A percentile compares a stretch with the other conserved stretches of the same genome.
Evolutionary conservation across 2,888 invertebrate genomes (phyloP).

Genomic region (Campoletis raptor): DNA sequence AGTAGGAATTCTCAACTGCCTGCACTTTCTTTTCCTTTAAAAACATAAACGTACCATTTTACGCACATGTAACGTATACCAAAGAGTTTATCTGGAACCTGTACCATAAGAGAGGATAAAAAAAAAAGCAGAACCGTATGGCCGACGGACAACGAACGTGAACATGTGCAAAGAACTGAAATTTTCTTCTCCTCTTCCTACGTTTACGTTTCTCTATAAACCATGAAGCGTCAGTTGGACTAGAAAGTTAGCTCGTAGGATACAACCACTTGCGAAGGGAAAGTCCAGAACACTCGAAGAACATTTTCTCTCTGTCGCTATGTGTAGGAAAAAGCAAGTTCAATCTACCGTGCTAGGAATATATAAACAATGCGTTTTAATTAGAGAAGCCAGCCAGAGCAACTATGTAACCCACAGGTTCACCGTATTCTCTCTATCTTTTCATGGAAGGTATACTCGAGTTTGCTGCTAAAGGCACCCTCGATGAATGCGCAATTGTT

Average conservation of each 20-base stretch:
- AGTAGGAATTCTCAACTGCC: constrained; percentile 54
- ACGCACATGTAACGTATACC: neutral
- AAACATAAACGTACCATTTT: neutral
- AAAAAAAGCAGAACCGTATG: constrained; percentile 26
- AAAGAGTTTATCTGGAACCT: constrained; percentile 29
- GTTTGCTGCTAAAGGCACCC: constrained; percentile 49
- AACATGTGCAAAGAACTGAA: constrained; percentile 43
- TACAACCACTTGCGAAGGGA: constrained; percentile 44
- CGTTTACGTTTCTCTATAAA: neutral
- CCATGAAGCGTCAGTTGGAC: constrained; percentile 56
- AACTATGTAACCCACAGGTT: constrained; percentile 68
- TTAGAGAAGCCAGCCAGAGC: constrained; percentile 75
- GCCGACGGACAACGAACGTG: constrained; percentile 16
- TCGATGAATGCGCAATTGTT: constrained; percentile 77
- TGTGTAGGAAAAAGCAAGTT: constrained; percentile 49
- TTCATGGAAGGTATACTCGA: constrained; percentile 25
- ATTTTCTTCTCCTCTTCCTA: neutral
- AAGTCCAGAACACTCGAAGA: constrained; percentile 51
- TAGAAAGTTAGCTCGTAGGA: constrained; percentile 61
- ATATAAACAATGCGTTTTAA: constrained; percentile 84
- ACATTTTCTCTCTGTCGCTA: neutral
- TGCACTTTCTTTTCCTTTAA: neutral
- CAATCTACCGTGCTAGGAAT: constrained; percentile 79
- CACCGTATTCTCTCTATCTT: constrained; percentile 32
- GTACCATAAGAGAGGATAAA: constrained; percentile 1